Conservation (phyloP, 2,797 vertebrate species). For the Semotilus atromaculatus region DNA sequence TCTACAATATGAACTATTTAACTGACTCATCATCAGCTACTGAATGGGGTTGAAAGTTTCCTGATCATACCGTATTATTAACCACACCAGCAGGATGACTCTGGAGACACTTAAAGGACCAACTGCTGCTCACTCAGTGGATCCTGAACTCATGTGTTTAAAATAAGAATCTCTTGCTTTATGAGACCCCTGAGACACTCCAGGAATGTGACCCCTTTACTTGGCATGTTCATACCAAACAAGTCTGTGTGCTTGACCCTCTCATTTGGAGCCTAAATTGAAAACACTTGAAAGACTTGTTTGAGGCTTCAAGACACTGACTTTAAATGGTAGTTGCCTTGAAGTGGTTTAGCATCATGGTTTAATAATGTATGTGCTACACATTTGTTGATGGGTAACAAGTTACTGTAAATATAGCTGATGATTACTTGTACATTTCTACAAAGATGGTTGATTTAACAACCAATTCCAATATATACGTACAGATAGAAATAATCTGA, state of each 20-base stretch:
- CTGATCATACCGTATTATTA: not conserved
- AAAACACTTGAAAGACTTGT: conserved; percentile 69
- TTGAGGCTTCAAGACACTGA: not conserved
- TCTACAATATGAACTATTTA: not conserved
- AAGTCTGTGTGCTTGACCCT: conserved; percentile 62
- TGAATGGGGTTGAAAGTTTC: not conserved
- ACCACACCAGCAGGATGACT: not conserved
- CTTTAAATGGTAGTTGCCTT: not conserved
- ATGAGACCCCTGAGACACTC: conserved; percentile 60
- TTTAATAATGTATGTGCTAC: conserved; percentile 62
- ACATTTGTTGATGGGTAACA: conserved; percentile 65
- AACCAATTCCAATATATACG: conserved; percentile 5
- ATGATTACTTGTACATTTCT: conserved; percentile 47
- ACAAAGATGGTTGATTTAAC: conserved; percentile 26
- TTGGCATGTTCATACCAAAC: conserved; percentile 66
- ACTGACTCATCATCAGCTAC: not conserved
- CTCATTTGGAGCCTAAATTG: conserved; percentile 58
- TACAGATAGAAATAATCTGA: not conserved
- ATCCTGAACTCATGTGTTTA: conserved; percentile 66
- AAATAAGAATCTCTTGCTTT: conserved; percentile 65
- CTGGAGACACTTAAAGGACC: conserved; percentile 20
- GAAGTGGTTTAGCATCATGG: conserved; percentile 1
- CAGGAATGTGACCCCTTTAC: conserved; percentile 77
- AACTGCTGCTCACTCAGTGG: not conserved
- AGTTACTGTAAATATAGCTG: conserved; percentile 62